These are phyloP conservation scores for Pomatostomus ruficeps DNA, from an alignment of 2,113 vertebrate genomes.

Conservation along the genomic window DNA sequence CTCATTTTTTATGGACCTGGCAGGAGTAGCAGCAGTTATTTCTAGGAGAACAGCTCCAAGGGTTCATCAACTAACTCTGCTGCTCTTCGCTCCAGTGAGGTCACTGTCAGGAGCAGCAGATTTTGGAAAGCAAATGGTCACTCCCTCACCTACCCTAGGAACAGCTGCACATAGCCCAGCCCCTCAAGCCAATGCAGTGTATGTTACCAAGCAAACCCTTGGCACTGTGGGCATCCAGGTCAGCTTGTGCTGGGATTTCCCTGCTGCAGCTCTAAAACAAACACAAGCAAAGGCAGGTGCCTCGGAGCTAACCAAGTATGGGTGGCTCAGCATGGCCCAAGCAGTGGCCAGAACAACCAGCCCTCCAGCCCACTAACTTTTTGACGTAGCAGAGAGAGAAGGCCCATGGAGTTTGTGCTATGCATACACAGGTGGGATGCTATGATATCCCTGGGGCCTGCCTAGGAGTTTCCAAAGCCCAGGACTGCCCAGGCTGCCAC, in stretches of 20 bases:
- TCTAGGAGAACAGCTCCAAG: neutral
- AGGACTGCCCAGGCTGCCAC: neutral
- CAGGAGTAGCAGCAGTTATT: neutral
- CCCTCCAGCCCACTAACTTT: neutral
- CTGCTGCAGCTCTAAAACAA: neutral
- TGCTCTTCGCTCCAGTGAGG: neutral
- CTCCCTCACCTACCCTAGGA: neutral
- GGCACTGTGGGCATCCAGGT: neutral
- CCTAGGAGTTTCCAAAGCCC: neutral
- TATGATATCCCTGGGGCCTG: neutral
- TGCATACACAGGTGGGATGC: neutral
- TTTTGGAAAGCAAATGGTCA: neutral
- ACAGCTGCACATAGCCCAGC: neutral
- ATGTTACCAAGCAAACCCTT: neutral
- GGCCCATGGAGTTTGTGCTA: accelerated
- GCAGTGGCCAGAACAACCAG: neutral
- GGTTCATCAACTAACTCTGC: neutral
- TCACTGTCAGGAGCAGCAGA: neutral
- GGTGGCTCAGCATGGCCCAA: neutral
- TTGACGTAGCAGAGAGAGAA: neutral
- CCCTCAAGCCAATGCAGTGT: neutral
- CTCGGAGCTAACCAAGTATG: accelerated
- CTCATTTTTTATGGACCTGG: neutral
- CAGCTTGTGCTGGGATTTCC: neutral
- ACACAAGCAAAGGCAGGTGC: neutral